Base-by-base conservation (phyloP, 2,888 invertebrate species). In the Xestobium rufovillosum region DNA sequence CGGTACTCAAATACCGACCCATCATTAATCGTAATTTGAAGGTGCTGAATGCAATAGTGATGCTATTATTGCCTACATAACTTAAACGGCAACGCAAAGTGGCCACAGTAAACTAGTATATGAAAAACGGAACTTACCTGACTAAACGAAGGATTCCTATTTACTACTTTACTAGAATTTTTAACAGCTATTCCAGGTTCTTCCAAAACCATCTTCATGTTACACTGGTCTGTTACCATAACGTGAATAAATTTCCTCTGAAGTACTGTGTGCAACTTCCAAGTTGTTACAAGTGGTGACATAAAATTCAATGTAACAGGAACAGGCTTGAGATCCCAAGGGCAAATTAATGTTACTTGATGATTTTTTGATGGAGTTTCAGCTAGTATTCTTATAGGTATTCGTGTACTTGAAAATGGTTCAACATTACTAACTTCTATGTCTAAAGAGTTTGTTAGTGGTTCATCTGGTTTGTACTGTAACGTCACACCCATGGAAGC, bases 181-280 rank as follows among this genome's bases (percentile, higher is more conserved):
- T 53, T 53, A 14, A 60, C 47, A 29, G 42, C 51, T 36, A 65
- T 43, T 9, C 45, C 45, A 6, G 62, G 54, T 4, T 51, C 35
- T 16, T 52, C 48, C 12, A 61, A 47, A 23, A 50, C 42, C 34
- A 66, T 41, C 34, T 51, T 54, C 30, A 50, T 51, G 17, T 61
- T 59, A 34, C 58, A 60, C 26, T 73, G 64, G 26, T 84, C 82
- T 3, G 76, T 74, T 3, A 83, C 73, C 23, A 78, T 73, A 14
- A 91, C 77, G 61, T 91, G 87, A 11, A 92, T 61, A 55, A 87
- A 91, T 67, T 94, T 94, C 48, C 85, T 71, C n/a, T 78, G 75
- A 50, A 82, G 77, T 1, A 85, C 83, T 0, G 94, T 91, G 42
- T 90, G 83, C 9, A 95, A 71, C 34, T 85, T 78, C 72, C 88